Percentiles rank a stretch among this genome's conserved stretches.
Conservation (phyloP, 2,888 invertebrate genomes). For the Craniophora ligustri region DNA sequence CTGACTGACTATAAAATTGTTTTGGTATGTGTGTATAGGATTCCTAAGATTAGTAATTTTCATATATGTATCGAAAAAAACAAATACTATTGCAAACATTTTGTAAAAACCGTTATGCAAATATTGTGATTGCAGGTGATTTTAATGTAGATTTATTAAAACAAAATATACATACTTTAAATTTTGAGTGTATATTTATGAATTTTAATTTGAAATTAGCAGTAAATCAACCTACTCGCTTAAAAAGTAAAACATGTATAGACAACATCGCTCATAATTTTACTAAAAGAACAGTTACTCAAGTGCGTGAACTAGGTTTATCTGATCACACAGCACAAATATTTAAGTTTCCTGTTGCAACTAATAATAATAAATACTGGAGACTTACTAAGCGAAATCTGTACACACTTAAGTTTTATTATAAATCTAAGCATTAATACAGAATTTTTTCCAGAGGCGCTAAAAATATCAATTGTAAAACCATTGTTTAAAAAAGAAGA, state of each 20-base stretch:
- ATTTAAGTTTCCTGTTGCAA: not conserved
- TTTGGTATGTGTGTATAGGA: constrained; percentile 7
- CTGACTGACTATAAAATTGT: not conserved
- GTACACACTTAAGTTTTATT: too few relatives aligned
- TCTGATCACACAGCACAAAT: constrained; percentile 13
- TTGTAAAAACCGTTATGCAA: not conserved
- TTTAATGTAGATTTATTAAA: not conserved
- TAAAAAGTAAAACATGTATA: too few relatives aligned
- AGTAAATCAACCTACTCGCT: not conserved
- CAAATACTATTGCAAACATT: not conserved
- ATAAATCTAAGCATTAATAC: too few relatives aligned
- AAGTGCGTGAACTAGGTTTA: not conserved
- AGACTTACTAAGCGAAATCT: too few relatives aligned
- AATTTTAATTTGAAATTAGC: constrained; percentile 1
- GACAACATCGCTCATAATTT: too few relatives aligned
- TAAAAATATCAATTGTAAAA: too few relatives aligned
- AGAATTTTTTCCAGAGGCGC: too few relatives aligned
- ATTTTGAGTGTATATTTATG: constrained; percentile 1
- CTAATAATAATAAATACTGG: too few relatives aligned
- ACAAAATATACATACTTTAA: not conserved
- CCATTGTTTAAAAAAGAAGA: too few relatives aligned
- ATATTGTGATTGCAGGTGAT: not conserved
- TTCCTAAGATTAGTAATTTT: constrained; percentile 1
- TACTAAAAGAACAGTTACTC: too few relatives aligned
- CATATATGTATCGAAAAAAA: constrained; percentile 1